A percentile compares a stretch with the other conserved stretches of the same genome.
phyloP scores from a whole-genome alignment of 2,888 invertebrate species.

The Dasysyrphus tricinctus region DNA sequence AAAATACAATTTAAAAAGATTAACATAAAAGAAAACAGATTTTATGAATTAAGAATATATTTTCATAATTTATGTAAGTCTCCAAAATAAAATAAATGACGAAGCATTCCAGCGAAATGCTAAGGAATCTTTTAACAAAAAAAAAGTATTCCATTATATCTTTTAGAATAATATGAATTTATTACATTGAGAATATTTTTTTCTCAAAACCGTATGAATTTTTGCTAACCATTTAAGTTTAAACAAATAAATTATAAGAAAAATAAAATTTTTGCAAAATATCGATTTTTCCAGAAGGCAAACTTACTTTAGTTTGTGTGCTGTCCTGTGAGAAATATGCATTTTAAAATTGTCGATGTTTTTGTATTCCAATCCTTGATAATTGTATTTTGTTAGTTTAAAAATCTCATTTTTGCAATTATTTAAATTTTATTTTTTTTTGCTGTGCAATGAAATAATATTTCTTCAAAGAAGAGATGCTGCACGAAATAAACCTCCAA shows the following conservation, averaged over 20 bases:
- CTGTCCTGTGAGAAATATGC: slow-evolving; percentile 27
- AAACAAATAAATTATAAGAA: background rate
- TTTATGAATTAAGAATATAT: background rate
- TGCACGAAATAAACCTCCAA: slow-evolving; percentile 46
- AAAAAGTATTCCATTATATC: background rate
- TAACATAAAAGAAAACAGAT: background rate
- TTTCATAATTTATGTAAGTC: background rate
- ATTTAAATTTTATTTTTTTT: background rate
- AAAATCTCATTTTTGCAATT: slow-evolving; percentile 25
- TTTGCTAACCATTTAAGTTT: background rate
- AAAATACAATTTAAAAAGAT: background rate
- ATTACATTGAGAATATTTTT: background rate
- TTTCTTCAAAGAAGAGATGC: slow-evolving; percentile 8
- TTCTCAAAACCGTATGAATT: background rate
- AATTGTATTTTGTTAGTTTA: slow-evolving; percentile 1
- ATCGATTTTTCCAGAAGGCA: slow-evolving; percentile 60
- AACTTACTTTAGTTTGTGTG: slow-evolving; percentile 45
- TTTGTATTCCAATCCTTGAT: background rate
- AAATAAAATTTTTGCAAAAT: slow-evolving; percentile 16
- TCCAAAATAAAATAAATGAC: background rate
- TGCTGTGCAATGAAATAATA: background rate
- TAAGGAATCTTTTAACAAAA: background rate
- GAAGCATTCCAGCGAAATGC: background rate
- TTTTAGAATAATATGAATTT: background rate
- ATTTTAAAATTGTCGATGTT: background rate